Percentiles rank a stretch among this genome's conserved stretches.
These are phyloP conservation scores for Drosophila truncata DNA, from an alignment of 1,140 invertebrate genomes.

Conservation along the genomic window DNA sequence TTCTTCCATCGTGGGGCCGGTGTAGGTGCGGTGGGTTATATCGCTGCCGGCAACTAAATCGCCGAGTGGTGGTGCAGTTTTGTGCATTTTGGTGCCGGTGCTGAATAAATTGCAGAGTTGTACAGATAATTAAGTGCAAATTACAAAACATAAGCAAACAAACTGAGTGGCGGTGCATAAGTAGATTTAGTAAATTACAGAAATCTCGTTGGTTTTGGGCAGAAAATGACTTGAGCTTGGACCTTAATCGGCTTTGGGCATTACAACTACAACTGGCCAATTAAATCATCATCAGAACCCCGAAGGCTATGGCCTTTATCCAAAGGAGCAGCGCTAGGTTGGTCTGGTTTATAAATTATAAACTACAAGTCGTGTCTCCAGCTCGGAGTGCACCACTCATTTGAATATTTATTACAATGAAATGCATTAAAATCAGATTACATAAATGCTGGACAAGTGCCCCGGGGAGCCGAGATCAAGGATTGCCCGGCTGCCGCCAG, in stretches of 20 bases:
- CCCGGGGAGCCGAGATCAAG: slow-evolving; percentile 25
- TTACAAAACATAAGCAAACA: slow-evolving; percentile 20
- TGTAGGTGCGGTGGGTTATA: slow-evolving; percentile 81
- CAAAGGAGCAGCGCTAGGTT: slow-evolving; percentile 7
- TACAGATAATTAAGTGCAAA: slow-evolving; percentile 64
- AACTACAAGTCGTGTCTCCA: slow-evolving; percentile 38
- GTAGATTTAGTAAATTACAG: slow-evolving; percentile 43
- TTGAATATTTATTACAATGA: slow-evolving; percentile 72
- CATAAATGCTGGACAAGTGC: slow-evolving; percentile 67
- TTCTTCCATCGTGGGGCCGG: slow-evolving; percentile 72
- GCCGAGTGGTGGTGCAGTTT: slow-evolving; percentile 71
- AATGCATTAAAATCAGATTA: slow-evolving; percentile 75
- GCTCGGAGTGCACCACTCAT: slow-evolving; percentile 28
- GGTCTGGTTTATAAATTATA: slow-evolving; percentile 44
- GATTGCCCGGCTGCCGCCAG: slow-evolving; percentile 9
- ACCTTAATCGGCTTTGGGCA: slow-evolving; percentile 71
- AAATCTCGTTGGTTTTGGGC: slow-evolving; percentile 41
- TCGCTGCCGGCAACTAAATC: slow-evolving; percentile 80
- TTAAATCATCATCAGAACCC: slow-evolving; percentile 16
- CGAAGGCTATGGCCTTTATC: slow-evolving; percentile 6
- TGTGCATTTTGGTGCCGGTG: slow-evolving; percentile 81
- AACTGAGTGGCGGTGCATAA: slow-evolving; percentile 35
- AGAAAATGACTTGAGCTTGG: slow-evolving; percentile 52
- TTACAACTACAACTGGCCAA: slow-evolving; percentile 41
- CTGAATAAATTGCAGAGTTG: slow-evolving; percentile 61